Base-by-base conservation (phyloP, 1,140 invertebrate species). In the Euura saliciscinereae region DNA sequence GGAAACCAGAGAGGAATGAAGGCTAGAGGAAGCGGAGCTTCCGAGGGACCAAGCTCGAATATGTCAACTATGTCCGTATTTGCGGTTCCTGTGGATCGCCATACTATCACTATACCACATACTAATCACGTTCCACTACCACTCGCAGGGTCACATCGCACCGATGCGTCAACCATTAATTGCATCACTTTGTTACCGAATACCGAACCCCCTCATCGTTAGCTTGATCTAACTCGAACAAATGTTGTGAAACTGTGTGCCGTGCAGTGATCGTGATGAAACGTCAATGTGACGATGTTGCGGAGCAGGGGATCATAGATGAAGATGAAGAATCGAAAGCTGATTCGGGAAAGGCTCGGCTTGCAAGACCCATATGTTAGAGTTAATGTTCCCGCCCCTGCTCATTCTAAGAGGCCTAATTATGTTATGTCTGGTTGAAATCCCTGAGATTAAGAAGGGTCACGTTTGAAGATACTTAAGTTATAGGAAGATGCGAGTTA, bases 171-270 rank as follows among this genome's bases (percentile, higher is more conserved):
- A 13, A 73, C 68, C 72, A 76, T 81, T 79, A 77, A 78, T 78
- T 81, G 66, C 78, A 75, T 78, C 76, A 79, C 78, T 79, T 81
- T 77, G 75, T 78, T 77, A 77, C 76, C 74, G 76, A 71, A 78
- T 76, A 72, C 75, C 76, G 71, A 77, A 77, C 70, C 76, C 67
- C 66, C 69, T 6, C 70, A 59, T 72, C 74, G 65, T 68, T 68
- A 59, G 42, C 45, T 8, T 59, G 51, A 59, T 59, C 51, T 11
- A 59, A 59, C 13, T 59, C 6, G 51, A 59, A 3, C 51, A n/a
- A 59, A 59, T 59, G 10, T 59, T 59, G 13, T n/a, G 51, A 3
- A n/a, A 8, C 13, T 8, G 8, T 59, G 51, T n/a, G 6, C 13
- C 51, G 6, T 59, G 13, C 51, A n/a, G 28, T 28, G 28, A 28